phyloP scores from a whole-genome alignment of 1,140 invertebrate genomes.

The Himalopsyche phryganea region DNA sequence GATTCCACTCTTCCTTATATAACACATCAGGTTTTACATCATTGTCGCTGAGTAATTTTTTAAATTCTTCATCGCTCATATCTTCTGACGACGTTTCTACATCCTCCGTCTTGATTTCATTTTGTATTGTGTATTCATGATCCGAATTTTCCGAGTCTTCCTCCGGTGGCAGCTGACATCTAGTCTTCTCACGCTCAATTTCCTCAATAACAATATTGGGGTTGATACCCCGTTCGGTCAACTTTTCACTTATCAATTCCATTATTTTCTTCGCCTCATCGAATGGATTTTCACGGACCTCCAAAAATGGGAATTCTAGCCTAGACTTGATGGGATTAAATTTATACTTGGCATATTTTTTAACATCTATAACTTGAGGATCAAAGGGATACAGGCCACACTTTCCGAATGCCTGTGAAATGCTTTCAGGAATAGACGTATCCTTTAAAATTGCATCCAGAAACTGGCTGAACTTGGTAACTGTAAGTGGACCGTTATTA shows the following conservation, averaged over 20 bases:
- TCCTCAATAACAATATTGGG: conserved; percentile 10
- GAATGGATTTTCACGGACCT: background rate
- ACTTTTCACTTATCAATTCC: background rate
- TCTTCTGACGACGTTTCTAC: too few relatives aligned
- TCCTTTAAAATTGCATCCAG: conserved; percentile 24
- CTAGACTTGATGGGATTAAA: background rate
- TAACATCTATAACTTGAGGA: conserved; percentile 35
- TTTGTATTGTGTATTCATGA: too few relatives aligned
- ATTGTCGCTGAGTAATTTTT: too few relatives aligned
- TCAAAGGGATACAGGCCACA: conserved; percentile 40
- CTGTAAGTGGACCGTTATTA: conserved; percentile 16
- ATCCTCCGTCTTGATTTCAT: too few relatives aligned
- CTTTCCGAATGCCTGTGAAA: conserved; percentile 38
- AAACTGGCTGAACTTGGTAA: conserved; percentile 30
- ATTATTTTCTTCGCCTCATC: background rate
- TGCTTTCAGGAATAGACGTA: conserved; percentile 19
- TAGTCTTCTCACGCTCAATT: too few relatives aligned
- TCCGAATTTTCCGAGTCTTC: too few relatives aligned
- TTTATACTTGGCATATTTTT: conserved; percentile 36
- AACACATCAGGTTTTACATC: too few relatives aligned
- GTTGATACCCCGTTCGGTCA: conserved; percentile 3
- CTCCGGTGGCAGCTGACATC: too few relatives aligned
- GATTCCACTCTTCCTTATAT: too few relatives aligned
- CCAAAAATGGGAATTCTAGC: too few relatives aligned
- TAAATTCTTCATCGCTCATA: too few relatives aligned